These are phyloP conservation scores for Tipula lateralis DNA, from an alignment of 2,888 invertebrate species.

Conservation along the genomic window DNA sequence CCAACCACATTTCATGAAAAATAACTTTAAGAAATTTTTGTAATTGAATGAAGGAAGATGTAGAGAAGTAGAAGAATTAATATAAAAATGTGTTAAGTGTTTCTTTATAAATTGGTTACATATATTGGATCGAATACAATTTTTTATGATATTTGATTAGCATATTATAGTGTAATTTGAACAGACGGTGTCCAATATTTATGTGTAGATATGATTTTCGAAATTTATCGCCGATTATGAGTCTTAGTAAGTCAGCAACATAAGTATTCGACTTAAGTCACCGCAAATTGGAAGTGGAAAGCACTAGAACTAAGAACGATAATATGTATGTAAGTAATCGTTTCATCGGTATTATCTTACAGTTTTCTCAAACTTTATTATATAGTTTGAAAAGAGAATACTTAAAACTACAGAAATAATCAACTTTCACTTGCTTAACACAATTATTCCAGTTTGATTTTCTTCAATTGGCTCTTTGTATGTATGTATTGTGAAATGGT, in stretches of 20 bases:
- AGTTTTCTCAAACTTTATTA: neutral
- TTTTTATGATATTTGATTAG: neutral
- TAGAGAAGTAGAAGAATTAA: neutral
- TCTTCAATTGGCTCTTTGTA: neutral
- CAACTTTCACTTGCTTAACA: conserved; percentile 24
- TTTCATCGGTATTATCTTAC: neutral
- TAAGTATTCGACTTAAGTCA: neutral
- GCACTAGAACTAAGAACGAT: no score
- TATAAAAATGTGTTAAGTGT: neutral
- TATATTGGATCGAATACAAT: no score
- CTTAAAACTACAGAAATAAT: neutral
- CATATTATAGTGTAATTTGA: neutral
- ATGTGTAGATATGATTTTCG: no score
- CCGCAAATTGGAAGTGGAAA: no score
- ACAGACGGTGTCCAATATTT: neutral
- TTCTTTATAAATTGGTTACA: neutral
- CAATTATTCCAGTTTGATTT: conserved; percentile 24
- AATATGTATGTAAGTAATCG: no score
- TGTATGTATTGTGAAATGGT: neutral
- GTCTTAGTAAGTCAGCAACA: no score
- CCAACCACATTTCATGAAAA: conserved; percentile 19
- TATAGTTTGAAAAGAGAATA: neutral
- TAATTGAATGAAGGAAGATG: conserved; percentile 15
- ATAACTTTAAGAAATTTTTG: conserved; percentile 1
- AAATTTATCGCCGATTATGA: no score